A percentile compares a stretch with the other conserved stretches of the same genome.
Conservation (phyloP, 2,888 invertebrate genomes). For the Hedya salicella region DNA sequence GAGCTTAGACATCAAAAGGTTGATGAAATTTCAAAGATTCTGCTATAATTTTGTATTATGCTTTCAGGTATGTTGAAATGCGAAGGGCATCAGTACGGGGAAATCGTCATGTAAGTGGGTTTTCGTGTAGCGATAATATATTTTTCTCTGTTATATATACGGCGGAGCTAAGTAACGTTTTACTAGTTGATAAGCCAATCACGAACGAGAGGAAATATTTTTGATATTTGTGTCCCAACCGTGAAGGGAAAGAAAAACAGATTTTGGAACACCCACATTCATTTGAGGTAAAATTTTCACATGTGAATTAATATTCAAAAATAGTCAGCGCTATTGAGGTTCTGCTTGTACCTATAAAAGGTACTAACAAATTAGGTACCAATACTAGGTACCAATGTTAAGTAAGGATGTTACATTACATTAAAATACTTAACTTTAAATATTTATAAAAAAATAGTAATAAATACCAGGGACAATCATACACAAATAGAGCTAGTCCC, state of each 20-base stretch:
- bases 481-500: no score
- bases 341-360: no score
- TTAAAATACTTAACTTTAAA: no score
- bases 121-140: conserved; percentile 33
- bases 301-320: no score
- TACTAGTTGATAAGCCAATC: conserved; percentile 34
- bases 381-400: no score
- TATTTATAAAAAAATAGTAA: no score
- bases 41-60: neutral
- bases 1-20: neutral
- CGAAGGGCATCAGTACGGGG: conserved; percentile 15
- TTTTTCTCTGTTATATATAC: conserved; percentile 15
- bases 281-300: no score
- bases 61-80: neutral
- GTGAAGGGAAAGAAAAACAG: neutral
- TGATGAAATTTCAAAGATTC: neutral
- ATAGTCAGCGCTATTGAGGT: no score
- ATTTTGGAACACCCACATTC: no score
- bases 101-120: conserved; percentile 37
- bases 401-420: no score
- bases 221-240: neutral
- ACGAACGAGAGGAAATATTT: conserved; percentile 29
- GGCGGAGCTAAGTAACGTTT: conserved; percentile 19
- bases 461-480: no score
- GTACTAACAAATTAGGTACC: no score